These are phyloP conservation scores for Synergus itoensis DNA, from an alignment of 2,888 invertebrate species.

Conservation along the genomic window DNA sequence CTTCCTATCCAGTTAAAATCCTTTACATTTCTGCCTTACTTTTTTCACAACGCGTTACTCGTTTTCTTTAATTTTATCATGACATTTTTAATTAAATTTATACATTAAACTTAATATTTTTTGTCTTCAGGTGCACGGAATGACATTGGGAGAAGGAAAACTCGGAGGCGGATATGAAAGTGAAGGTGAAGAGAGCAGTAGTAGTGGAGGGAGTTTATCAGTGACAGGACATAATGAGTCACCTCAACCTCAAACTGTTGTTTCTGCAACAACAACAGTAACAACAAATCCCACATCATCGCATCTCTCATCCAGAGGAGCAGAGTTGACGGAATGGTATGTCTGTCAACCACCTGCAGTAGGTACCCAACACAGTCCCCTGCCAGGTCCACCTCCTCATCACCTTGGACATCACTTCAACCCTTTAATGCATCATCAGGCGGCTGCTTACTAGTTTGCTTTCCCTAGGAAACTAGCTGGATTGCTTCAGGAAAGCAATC, in stretches of 20 bases:
- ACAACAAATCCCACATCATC: slow-evolving; percentile 59
- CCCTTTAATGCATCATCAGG: slow-evolving; percentile 82
- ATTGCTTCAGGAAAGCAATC: no score
- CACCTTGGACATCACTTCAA: slow-evolving; percentile 82
- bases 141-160: slow-evolving; percentile 79
- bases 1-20: not conserved
- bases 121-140: slow-evolving; percentile 82
- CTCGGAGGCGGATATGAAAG: slow-evolving; percentile 87
- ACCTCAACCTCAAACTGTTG: slow-evolving; percentile 81
- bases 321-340: slow-evolving; percentile 87
- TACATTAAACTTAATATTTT: not conserved
- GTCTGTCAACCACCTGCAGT: slow-evolving; percentile 86
- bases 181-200: slow-evolving; percentile 92
- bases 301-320: slow-evolving; percentile 61
- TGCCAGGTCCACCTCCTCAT: slow-evolving; percentile 85
- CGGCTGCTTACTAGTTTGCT: slow-evolving; percentile 72
- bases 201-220: slow-evolving; percentile 86
- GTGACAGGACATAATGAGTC: slow-evolving; percentile 80
- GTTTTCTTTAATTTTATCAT: slow-evolving; percentile 2
- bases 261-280: slow-evolving; percentile 72
- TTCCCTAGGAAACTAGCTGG: no score
- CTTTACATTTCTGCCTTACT: not conserved
- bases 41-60: slow-evolving; percentile 25
- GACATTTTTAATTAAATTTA: not conserved
- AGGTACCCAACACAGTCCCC: slow-evolving; percentile 79